Evolutionary conservation across 2,888 invertebrate species (phyloP), one percentile per base, ranked within the genome.

Genomic region (Eupeodes latifasciatus): DNA sequence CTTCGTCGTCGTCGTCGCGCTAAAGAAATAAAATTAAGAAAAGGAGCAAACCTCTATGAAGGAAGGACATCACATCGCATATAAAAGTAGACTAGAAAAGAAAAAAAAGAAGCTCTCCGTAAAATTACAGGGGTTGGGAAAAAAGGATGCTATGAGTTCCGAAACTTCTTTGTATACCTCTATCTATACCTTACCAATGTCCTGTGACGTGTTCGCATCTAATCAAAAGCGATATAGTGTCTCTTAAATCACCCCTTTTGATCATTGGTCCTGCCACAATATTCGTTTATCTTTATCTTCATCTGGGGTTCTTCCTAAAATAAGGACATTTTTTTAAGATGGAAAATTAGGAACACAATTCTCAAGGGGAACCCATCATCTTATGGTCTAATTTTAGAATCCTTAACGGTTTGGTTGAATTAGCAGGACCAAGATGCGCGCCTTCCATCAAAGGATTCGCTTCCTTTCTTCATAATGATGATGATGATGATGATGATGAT

Each of bases 341-440:
- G 79, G 34, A 74, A 19, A 40, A 67, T 61, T 67, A 81, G 36
- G 76, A 83, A 27, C 67, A 75, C 69, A 44, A 77, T 75, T 59
- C 51, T 49, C 53, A 44, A 74, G 64, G 59, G 67, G 59, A 57
- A 57, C 76, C 47, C 49, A 71, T 61, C 67, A 75, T 44, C 84
- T 88, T 86, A 84, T 86, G 89, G 89, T 89, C 89, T 89, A 84
- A 80, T 89, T 85, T 85, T 61, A 83, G 71, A 77, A 67, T 88
- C 82, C 88, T 87, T 86, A 89, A 90, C 89, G 90, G 89, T 88
- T 89, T 87, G 71, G 79, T 14, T 77, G 84, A 90, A 89, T 89
- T 85, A 89, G 75, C 77, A 77, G 53, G 11, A 71, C 64, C 53
- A 62, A 55, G 62, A 62, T 62, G 62, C 66, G 62, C 61, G 74